Evolutionary conservation across 2,113 vertebrate species (phyloP).

Genomic region (Talpa occidentalis): DNA sequence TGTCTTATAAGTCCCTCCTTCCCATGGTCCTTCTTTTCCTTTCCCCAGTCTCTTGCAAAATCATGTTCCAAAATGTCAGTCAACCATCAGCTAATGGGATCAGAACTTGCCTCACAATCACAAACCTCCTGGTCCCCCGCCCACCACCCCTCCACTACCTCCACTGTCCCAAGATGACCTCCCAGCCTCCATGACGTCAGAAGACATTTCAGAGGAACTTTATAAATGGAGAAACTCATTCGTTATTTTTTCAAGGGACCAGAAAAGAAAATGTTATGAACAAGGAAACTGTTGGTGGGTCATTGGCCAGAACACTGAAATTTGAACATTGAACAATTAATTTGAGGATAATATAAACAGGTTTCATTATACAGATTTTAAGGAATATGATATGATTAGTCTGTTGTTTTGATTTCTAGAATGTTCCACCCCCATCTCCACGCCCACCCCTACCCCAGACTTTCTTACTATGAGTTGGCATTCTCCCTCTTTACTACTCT

Average conservation of each 20-base stretch:
- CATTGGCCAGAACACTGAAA: slow-evolving; percentile 62
- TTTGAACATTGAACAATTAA: slow-evolving; percentile 64
- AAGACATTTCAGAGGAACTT: slow-evolving; percentile 62
- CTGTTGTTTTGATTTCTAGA: slow-evolving; percentile 68
- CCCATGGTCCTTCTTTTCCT: slow-evolving; percentile 66
- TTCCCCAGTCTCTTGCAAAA: slow-evolving; percentile 74
- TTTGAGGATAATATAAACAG: slow-evolving; percentile 72
- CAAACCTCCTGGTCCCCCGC: slow-evolving; percentile 16
- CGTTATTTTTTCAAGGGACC: slow-evolving; percentile 63
- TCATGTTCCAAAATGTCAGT: slow-evolving; percentile 75
- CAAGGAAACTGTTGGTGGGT: slow-evolving; percentile 67
- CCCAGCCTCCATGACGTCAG: slow-evolving; percentile 61
- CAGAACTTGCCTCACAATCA: slow-evolving; percentile 73
- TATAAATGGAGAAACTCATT: slow-evolving; percentile 59
- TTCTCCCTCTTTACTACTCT: not conserved
- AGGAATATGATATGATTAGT: slow-evolving; percentile 55
- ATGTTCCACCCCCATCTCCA: not conserved
- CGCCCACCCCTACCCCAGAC: not conserved
- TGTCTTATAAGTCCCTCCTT: slow-evolving; percentile 47
- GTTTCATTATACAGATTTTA: slow-evolving; percentile 67
- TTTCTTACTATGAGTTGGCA: not conserved
- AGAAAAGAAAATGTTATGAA: slow-evolving; percentile 66
- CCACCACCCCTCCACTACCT: slow-evolving; percentile 19
- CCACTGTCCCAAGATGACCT: slow-evolving; percentile 68
- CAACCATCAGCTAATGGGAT: slow-evolving; percentile 76